Evolutionary conservation across 2,888 invertebrate genomes (phyloP), one percentile per base, ranked within the genome.

Genomic region (Mechanitis mazaeus): DNA sequence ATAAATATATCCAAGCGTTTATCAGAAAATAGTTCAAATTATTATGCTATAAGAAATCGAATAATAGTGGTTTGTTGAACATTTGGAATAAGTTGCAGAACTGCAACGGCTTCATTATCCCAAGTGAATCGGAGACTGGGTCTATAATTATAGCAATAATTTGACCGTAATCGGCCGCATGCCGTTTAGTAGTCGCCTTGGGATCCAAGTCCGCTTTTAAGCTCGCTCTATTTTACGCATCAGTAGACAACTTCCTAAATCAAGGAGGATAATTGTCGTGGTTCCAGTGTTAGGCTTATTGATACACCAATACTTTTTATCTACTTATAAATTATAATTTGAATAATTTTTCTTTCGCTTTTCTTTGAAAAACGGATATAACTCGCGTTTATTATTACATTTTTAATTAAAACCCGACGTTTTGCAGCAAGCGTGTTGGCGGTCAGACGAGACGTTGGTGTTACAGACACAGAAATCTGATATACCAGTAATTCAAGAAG

Each of bases 111-210:
- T 80, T 84, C 83, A 87, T 87, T 84, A 80, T 79, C 74, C 71
- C 69, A 71, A 77, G 79, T 76, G 78, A 73, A 74, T 77, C 77
- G 64, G 77, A 76, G 75, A 74, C 74, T 74, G 76, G 75, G 77
- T 76, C 81, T 79, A 79, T 89, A 89, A 89, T 88, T 86, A 84
- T 79, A 77, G 85, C 82, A 82, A 89, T 89, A 89, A 89, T 88
- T 89, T 83, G 85, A 80, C 83, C 83, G 83, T 88, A 89, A 87
- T 87, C 84, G 87, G 79, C 80, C 80, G 77, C 83, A 81, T 76
- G 80, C 79, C 83, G 83, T 79, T 86, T 84, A 85, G 85, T 83
- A 81, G 82, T 76, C 83, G 84, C 84, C 86, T 85, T 83, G 88
- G 88, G 88, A 87, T 78, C 78, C 72, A 74, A 78, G 80, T 79